Evolutionary conservation across 2,797 vertebrate species (phyloP).

Genomic region (Chelon auratus): DNA sequence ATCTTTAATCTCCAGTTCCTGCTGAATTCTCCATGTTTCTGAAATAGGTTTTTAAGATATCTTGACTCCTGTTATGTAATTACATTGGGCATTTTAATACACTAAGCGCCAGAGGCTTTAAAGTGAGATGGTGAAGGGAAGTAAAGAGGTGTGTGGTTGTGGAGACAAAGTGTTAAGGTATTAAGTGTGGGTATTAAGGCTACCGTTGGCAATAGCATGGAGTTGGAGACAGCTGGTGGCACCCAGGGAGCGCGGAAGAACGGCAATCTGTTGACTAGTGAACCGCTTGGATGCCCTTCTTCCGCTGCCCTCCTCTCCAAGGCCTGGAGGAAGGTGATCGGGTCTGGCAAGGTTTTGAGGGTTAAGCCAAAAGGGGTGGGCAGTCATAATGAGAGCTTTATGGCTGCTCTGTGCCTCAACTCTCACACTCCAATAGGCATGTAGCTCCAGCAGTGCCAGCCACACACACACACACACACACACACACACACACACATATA

Average conservation of each 20-base stretch:
- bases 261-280: constrained; percentile 59
- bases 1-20: constrained; percentile 10
- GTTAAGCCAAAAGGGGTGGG: constrained; percentile 35
- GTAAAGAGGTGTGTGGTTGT: constrained; percentile 1
- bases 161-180: constrained; percentile 18
- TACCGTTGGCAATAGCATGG: constrained; percentile 10
- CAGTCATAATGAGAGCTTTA: constrained; percentile 66
- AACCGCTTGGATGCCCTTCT: constrained; percentile 29
- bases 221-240: constrained; percentile 65
- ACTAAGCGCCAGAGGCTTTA: neutral
- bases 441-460: constrained; percentile 45
- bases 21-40: constrained; percentile 11
- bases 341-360: constrained; percentile 18
- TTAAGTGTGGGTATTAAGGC: constrained; percentile 1
- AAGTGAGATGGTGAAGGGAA: constrained; percentile 2
- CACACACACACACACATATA: no score
- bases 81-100: constrained; percentile 14
- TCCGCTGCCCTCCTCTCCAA: constrained; percentile 12
- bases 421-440: constrained; percentile 49
- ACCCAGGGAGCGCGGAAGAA: constrained; percentile 49
- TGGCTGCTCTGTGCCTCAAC: constrained; percentile 61
- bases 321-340: constrained; percentile 39
- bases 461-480: no score
- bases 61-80: constrained; percentile 22
- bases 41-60: constrained; percentile 31